Conservation (phyloP, 2,113 vertebrate genomes). For the Gambusia affinis region DNA sequence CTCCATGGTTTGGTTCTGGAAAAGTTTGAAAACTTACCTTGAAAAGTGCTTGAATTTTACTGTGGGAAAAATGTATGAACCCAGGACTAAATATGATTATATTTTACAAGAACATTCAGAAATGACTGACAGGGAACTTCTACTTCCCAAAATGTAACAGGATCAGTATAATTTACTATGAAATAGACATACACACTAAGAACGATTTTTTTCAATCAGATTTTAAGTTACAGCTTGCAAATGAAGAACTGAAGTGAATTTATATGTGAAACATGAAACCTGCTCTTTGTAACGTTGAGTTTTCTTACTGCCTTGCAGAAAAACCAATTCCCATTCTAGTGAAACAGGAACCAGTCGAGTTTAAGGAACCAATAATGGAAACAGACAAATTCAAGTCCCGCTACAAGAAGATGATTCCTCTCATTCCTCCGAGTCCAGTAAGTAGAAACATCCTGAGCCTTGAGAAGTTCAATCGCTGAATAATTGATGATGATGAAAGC, state of each 20-base stretch:
- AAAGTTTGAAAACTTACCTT: no score
- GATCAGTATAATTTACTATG: no score
- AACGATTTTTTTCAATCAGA: no score
- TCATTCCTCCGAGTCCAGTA: constrained; percentile 78
- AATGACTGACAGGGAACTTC: not conserved
- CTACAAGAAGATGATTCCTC: constrained; percentile 84
- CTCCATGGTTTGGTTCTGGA: no score
- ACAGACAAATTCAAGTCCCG: constrained; percentile 85
- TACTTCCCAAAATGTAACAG: no score
- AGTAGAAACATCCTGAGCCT: constrained; percentile 26
- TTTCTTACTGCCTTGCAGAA: constrained; percentile 71
- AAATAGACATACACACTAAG: no score
- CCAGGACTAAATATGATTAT: not conserved
- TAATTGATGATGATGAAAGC: not conserved
- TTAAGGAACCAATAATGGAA: constrained; percentile 79
- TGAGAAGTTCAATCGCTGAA: not conserved
- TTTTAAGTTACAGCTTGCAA: not conserved
- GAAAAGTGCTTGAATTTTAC: no score
- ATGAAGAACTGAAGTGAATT: not conserved
- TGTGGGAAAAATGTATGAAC: no score
- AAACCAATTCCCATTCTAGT: constrained; percentile 80
- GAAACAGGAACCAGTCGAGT: constrained; percentile 85
- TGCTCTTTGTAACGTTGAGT: not conserved
- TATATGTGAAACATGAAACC: no score
- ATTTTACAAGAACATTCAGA: not conserved